Evolutionary conservation across 2,888 invertebrate genomes (phyloP).

Genomic region (Didymodactylos carnosus): DNA sequence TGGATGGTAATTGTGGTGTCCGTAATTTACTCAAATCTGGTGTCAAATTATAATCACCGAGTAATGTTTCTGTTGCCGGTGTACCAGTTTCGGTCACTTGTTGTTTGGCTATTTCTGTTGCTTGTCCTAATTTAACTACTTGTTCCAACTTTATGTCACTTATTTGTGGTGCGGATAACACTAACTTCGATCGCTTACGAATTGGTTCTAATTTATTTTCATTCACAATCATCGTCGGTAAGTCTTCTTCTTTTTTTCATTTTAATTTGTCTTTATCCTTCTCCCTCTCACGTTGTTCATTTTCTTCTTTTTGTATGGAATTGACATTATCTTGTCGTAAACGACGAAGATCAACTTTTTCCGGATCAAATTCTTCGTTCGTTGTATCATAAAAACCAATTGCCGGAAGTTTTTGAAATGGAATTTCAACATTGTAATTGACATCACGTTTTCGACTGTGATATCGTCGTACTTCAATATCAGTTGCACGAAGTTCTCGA

Average conservation of each 20-base stretch:
- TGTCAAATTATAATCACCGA: slow-evolving; percentile 63
- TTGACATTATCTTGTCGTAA: slow-evolving; percentile 77
- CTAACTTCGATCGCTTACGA: slow-evolving; percentile 76
- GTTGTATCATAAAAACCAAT: slow-evolving; percentile 79
- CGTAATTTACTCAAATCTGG: slow-evolving; percentile 44
- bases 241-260: slow-evolving; percentile 76
- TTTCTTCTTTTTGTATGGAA: slow-evolving; percentile 68
- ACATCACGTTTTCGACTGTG: slow-evolving; percentile 53
- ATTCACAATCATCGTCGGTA: slow-evolving; percentile 61
- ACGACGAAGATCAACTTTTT: slow-evolving; percentile 68
- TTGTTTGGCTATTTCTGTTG: slow-evolving; percentile 44
- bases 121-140: slow-evolving; percentile 45
- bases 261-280: slow-evolving; percentile 88
- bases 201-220: slow-evolving; percentile 49
- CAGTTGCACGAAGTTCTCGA: slow-evolving; percentile 86
- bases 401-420: slow-evolving; percentile 82
- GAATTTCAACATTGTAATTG: slow-evolving; percentile 88
- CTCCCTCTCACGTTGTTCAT: slow-evolving; percentile 67
- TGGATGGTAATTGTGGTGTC: slow-evolving; percentile 66
- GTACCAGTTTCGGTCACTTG: slow-evolving; percentile 56
- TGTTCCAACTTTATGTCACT: slow-evolving; percentile 53
- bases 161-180: slow-evolving; percentile 85
- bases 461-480: slow-evolving; percentile 43
- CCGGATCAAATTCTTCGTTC: slow-evolving; percentile 59
- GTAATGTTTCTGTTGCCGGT: slow-evolving; percentile 47